Conservation (phyloP, 2,888 invertebrate genomes). For the Clivina fossor region DNA sequence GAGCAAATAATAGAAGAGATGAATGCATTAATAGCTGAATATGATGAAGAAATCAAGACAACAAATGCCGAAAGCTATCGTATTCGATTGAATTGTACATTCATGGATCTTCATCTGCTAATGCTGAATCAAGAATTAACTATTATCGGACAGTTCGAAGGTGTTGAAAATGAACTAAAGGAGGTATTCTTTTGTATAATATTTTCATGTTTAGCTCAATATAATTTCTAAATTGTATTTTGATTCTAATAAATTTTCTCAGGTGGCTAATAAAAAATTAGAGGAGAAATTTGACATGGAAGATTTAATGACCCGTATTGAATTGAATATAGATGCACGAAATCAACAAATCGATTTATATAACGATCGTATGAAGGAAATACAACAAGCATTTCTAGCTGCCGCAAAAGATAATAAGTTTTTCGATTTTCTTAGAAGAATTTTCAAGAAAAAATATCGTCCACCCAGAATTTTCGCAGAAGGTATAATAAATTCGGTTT, state of each 20-base stretch:
- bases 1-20: conserved; percentile 64
- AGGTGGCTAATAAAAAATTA: too few relatives aligned
- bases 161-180: conserved; percentile 63
- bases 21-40: conserved; percentile 60
- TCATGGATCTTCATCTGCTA: conserved; percentile 65
- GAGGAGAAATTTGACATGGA: conserved; percentile 59
- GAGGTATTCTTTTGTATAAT: conserved; percentile 7
- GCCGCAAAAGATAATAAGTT: conserved; percentile 73
- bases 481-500: too few relatives aligned
- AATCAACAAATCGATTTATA: conserved; percentile 52
- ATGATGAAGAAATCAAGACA: conserved; percentile 65
- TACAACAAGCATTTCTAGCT: conserved; percentile 60
- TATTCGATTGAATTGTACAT: conserved; percentile 60
- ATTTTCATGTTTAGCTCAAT: too few relatives aligned
- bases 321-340: conserved; percentile 58
- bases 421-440: conserved; percentile 73
- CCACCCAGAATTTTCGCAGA: conserved; percentile 63
- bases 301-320: conserved; percentile 56
- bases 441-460: conserved; percentile 82
- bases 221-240: neutral
- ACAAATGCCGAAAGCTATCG: conserved; percentile 61
- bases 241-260: conserved; percentile 30
- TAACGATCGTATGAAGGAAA: conserved; percentile 54
- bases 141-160: conserved; percentile 72
- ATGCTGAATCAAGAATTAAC: conserved; percentile 74